Evolutionary conservation across 2,113 vertebrate genomes (phyloP).

Genomic region (Butorides virescens): DNA sequence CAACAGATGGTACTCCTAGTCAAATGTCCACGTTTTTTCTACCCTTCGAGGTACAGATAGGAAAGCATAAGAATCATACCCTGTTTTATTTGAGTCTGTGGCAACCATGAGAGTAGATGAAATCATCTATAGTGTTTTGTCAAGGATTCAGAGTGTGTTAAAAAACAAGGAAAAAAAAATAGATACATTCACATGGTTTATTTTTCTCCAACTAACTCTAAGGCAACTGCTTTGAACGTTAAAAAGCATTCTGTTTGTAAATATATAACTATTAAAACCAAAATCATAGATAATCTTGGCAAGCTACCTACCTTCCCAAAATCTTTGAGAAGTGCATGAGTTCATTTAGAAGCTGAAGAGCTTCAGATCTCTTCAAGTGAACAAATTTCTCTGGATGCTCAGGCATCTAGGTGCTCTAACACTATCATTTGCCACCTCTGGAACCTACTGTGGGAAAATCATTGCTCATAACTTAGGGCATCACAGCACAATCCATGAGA

Average conservation of each 20-base stretch:
- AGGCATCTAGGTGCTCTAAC: background rate
- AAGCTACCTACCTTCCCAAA: background rate
- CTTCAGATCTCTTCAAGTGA: background rate
- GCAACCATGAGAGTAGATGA: background rate
- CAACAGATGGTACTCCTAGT: background rate
- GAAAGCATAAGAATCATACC: background rate
- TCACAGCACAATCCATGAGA: background rate
- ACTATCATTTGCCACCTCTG: background rate
- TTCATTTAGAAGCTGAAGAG: background rate
- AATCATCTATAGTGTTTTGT: background rate
- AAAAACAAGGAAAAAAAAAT: background rate
- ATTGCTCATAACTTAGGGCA: background rate
- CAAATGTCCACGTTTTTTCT: background rate
- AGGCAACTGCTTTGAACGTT: background rate
- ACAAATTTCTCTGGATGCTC: background rate
- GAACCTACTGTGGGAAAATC: background rate
- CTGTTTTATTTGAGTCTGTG: background rate
- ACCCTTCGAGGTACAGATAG: background rate
- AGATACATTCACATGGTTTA: background rate
- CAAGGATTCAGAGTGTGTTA: background rate
- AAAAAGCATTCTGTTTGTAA: background rate
- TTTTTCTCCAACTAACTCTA: background rate
- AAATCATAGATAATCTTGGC: background rate
- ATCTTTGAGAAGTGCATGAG: background rate
- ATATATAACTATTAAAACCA: background rate